Evolutionary conservation across 2,113 vertebrate species (phyloP).

Genomic region (Elgaria multicarinata): DNA sequence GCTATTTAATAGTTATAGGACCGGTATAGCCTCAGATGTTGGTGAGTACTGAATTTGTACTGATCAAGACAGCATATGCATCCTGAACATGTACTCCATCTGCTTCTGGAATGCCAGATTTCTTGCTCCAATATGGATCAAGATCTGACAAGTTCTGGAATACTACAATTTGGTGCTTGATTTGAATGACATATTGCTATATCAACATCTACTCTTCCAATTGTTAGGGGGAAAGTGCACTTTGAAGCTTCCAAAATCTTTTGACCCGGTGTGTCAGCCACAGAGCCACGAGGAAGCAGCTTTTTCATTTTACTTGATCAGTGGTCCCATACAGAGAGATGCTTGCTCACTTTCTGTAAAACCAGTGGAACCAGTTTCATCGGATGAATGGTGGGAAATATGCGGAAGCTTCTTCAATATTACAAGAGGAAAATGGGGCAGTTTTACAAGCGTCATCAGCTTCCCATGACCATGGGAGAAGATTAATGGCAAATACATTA

Average conservation of each 20-base stretch:
- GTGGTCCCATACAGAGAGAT: background rate
- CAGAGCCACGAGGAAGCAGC: background rate
- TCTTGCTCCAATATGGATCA: slow-evolving; percentile 6
- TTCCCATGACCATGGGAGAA: background rate
- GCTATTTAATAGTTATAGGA: background rate
- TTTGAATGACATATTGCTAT: background rate
- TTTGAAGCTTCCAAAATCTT: background rate
- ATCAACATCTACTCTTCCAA: background rate
- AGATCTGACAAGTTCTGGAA: background rate
- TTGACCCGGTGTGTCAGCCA: background rate
- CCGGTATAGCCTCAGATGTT: background rate
- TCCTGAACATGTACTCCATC: background rate
- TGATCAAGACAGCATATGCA: background rate
- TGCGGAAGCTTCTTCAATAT: background rate
- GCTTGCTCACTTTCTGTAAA: background rate
- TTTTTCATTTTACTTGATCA: background rate
- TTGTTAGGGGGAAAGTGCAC: background rate
- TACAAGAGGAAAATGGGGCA: background rate
- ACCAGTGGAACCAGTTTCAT: background rate
- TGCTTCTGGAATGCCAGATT: background rate
- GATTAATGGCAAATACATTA: background rate
- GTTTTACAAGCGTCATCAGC: background rate
- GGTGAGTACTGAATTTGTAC: background rate
- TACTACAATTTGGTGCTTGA: background rate
- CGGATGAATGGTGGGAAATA: background rate